Conservation (phyloP, 1,140 invertebrate species). For the Papilio polyxenes region DNA sequence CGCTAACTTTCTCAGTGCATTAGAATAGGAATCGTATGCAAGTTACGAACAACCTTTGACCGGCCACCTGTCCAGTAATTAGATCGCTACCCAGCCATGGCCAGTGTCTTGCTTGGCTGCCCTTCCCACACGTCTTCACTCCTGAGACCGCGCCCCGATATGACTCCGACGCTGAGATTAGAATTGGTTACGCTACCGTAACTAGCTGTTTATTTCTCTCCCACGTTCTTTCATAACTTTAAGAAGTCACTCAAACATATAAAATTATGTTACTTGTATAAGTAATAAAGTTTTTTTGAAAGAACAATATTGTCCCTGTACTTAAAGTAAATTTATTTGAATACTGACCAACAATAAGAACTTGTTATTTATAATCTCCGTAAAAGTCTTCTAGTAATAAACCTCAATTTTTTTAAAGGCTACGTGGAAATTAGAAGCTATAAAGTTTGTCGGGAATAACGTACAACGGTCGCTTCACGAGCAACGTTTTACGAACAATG, state of each 20-base stretch:
- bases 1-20: slow-evolving; percentile 42
- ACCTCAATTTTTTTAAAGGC: background rate
- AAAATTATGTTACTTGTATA: background rate
- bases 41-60: slow-evolving; percentile 56
- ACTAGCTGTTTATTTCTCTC: slow-evolving; percentile 32
- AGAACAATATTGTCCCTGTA: background rate
- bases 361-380: background rate
- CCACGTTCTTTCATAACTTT: slow-evolving; percentile 15
- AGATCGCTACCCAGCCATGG: slow-evolving; percentile 58
- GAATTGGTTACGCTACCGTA: slow-evolving; percentile 47
- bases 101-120: slow-evolving; percentile 58
- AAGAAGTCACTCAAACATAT: background rate
- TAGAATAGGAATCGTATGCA: slow-evolving; percentile 39
- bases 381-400: slow-evolving; percentile 29
- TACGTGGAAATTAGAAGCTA: slow-evolving; percentile 13
- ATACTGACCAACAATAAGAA: background rate
- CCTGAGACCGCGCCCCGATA: slow-evolving; percentile 42
- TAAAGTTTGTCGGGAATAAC: slow-evolving; percentile 20
- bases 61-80: slow-evolving; percentile 62
- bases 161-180: slow-evolving; percentile 53
- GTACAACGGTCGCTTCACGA: slow-evolving; percentile 43
- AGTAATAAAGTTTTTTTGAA: background rate
- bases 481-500: slow-evolving; percentile 54
- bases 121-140: slow-evolving; percentile 67
- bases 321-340: background rate